A percentile compares a stretch with the other conserved stretches of the same genome.
phyloP scores from a whole-genome alignment of 2,113 vertebrate species.

The Irena cyanogastra region DNA sequence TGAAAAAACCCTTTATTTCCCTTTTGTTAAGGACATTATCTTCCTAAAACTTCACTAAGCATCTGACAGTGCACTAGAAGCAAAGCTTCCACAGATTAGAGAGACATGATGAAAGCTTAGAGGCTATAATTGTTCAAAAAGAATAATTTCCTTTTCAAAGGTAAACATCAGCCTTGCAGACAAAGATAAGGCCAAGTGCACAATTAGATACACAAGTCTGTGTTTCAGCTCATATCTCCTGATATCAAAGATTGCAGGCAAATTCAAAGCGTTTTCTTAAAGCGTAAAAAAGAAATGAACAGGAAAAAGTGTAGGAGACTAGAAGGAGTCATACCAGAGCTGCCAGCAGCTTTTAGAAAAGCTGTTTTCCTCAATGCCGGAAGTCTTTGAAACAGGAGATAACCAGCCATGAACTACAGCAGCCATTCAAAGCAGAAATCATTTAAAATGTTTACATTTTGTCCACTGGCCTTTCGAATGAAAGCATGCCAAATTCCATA shows the following conservation, averaged over 20 bases:
- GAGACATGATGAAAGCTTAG: constrained; percentile 28
- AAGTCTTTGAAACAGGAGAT: constrained; percentile 23
- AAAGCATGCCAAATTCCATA: neutral
- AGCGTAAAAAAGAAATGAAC: neutral
- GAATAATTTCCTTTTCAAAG: constrained; percentile 53
- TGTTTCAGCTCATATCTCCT: constrained; percentile 19
- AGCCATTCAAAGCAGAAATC: neutral
- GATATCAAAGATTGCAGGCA: constrained; percentile 36
- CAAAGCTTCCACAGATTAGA: constrained; percentile 14
- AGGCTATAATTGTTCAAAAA: constrained; percentile 48
- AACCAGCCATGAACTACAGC: neutral
- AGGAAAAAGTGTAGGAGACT: constrained; percentile 21
- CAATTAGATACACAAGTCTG: neutral
- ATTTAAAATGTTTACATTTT: neutral
- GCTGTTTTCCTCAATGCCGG: neutral
- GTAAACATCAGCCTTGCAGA: constrained; percentile 43
- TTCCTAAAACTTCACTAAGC: neutral
- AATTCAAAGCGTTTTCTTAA: constrained; percentile 38
- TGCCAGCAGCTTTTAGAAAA: constrained; percentile 1
- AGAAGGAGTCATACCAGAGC: neutral
- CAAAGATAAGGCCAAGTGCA: neutral
- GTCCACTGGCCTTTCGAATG: neutral
- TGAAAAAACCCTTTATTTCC: neutral
- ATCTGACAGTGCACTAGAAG: neutral
- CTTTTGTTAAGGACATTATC: neutral